A percentile compares a stretch with the other conserved stretches of the same genome.
phyloP scores from a whole-genome alignment of 2,113 vertebrate genomes.

The Archilochus colubris region DNA sequence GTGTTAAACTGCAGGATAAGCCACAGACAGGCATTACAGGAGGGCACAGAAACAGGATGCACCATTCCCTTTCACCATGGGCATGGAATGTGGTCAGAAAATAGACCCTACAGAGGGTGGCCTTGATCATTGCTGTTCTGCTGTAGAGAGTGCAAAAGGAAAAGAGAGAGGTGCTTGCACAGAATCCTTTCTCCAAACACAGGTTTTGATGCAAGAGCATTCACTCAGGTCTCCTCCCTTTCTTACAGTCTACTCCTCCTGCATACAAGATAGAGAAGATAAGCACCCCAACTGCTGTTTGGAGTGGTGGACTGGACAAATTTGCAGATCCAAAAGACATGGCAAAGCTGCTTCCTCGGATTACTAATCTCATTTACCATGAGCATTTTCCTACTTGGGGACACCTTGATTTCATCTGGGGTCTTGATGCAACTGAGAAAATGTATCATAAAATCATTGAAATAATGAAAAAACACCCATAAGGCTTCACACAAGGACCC shows the following conservation, averaged over 20 bases:
- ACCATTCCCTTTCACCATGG: accelerated
- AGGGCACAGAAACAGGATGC: neutral
- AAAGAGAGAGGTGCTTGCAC: neutral
- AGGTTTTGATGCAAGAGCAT: neutral
- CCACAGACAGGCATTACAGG: neutral
- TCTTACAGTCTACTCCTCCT: constrained; percentile 82
- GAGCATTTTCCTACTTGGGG: constrained; percentile 77
- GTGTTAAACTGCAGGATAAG: neutral
- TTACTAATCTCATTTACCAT: constrained; percentile 75
- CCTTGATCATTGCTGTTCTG: neutral
- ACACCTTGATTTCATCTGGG: constrained; percentile 82
- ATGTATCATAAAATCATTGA: constrained; percentile 76
- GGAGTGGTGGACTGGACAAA: constrained; percentile 73
- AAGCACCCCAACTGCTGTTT: constrained; percentile 70
- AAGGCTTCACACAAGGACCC: neutral
- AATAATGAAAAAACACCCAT: constrained; percentile 53
- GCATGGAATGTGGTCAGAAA: neutral
- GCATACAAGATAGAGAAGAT: constrained; percentile 78
- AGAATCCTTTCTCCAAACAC: neutral
- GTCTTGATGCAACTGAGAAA: constrained; percentile 73
- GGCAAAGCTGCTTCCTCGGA: constrained; percentile 57
- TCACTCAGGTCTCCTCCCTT: neutral
- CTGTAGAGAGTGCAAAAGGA: neutral
- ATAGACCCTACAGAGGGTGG: neutral
- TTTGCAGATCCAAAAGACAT: constrained; percentile 73